Conservation (phyloP, 2,888 invertebrate species). For the Esperia sulphurella region DNA sequence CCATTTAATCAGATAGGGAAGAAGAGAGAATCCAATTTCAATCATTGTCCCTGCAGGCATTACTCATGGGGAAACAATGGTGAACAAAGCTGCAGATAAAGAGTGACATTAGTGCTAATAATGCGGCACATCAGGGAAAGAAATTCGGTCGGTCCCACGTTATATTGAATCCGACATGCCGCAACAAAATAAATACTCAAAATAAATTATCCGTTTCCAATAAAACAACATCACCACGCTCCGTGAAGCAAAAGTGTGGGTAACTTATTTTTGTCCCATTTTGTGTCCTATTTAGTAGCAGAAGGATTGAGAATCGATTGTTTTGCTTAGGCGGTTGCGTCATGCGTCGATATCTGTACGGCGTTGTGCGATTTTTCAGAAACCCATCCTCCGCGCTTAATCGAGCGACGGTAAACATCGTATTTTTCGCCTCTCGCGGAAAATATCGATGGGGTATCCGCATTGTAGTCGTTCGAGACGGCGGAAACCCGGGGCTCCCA, state of each 20-base stretch:
- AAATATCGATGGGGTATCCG: slow-evolving; percentile 57
- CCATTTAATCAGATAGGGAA: slow-evolving; percentile 14
- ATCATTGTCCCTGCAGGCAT: slow-evolving; percentile 5
- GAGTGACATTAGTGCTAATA: slow-evolving; percentile 24
- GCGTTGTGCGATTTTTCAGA: slow-evolving; percentile 60
- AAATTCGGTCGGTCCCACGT: slow-evolving; percentile 53
- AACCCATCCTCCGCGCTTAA: slow-evolving; percentile 63
- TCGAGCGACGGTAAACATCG: slow-evolving; percentile 74
- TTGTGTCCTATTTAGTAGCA: slow-evolving; percentile 23
- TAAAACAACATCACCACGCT: slow-evolving; percentile 66
- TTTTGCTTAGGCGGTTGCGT: slow-evolving; percentile 16
- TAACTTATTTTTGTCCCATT: slow-evolving; percentile 18
- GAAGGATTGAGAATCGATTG: slow-evolving; percentile 28
- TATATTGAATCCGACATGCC: slow-evolving; percentile 56
- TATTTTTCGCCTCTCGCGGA: slow-evolving; percentile 66
- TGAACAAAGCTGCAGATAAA: slow-evolving; percentile 2
- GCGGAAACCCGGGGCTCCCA: slow-evolving; percentile 50
- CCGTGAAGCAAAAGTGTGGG: slow-evolving; percentile 34
- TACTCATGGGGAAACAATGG: slow-evolving; percentile 6
- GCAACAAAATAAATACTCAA: slow-evolving; percentile 69
- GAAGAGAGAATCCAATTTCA: slow-evolving; percentile 9
- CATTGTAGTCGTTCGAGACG: slow-evolving; percentile 47
- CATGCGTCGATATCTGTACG: slow-evolving; percentile 52
- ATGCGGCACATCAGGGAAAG: slow-evolving; percentile 27
- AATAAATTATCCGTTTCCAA: slow-evolving; percentile 76